A percentile compares a stretch with the other conserved stretches of the same genome.
These are phyloP conservation scores for Tenrec ecaudatus DNA, from an alignment of 2,113 vertebrate species.

Conservation along the genomic window DNA sequence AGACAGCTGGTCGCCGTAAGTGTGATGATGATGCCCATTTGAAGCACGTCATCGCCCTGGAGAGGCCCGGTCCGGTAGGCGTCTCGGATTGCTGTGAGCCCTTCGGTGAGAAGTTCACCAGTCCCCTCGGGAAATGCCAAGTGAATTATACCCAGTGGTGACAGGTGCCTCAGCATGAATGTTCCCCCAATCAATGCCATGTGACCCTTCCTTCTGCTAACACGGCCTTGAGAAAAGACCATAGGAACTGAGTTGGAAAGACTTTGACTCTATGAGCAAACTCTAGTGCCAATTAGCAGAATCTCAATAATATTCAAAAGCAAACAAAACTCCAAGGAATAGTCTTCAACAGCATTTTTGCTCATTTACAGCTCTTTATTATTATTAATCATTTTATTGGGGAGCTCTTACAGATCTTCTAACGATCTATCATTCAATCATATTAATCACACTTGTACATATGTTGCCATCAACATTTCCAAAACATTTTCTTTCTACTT, in stretches of 20 bases:
- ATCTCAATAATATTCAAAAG: not conserved
- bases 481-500: no score
- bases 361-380: not conserved
- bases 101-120: not conserved
- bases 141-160: not conserved
- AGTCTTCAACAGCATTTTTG: not conserved
- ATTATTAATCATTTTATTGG: no score
- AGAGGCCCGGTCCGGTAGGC: not conserved
- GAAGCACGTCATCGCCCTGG: not conserved
- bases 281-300: slow-evolving; percentile 7
- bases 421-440: no score
- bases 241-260: not conserved
- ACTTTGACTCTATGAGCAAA: not conserved
- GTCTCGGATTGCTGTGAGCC: not conserved
- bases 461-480: no score
- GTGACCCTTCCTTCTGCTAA: not conserved
- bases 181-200: not conserved
- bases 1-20: not conserved
- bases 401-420: no score
- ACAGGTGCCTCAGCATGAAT: not conserved
- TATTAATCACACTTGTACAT: no score
- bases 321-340: not conserved
- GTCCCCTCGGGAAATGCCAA: not conserved
- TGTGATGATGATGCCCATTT: not conserved
- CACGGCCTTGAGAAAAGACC: slow-evolving; percentile 18